phyloP scores from a whole-genome alignment of 2,888 invertebrate species.

The Drosophila affinis region DNA sequence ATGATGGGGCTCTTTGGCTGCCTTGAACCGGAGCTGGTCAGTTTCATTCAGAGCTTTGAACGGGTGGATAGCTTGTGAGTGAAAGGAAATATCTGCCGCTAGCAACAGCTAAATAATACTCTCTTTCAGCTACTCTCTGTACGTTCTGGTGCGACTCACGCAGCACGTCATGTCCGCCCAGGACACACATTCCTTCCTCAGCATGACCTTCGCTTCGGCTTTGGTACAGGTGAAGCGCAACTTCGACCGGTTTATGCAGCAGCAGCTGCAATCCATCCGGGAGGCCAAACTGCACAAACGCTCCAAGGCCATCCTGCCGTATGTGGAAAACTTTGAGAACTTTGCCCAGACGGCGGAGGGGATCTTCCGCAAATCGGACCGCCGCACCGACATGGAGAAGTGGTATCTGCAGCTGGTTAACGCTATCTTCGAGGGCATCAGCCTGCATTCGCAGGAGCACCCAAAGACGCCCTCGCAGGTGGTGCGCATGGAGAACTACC shows the following conservation, averaged over 20 bases:
- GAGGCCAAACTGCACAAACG: conserved; percentile 88
- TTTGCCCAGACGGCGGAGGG: conserved; percentile 94
- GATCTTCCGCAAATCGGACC: conserved; percentile 93
- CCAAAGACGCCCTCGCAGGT: conserved; percentile 96
- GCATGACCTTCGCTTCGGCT: conserved; percentile 93
- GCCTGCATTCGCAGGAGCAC: conserved; percentile 91
- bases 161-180: conserved; percentile 96
- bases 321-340: conserved; percentile 94
- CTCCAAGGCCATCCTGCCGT: conserved; percentile 93
- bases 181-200: conserved; percentile 93
- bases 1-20: conserved; percentile 95
- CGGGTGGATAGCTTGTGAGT: conserved; percentile 95
- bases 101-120: not conserved
- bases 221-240: conserved; percentile 94
- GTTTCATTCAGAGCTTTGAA: conserved; percentile 94
- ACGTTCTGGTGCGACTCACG: conserved; percentile 94
- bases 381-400: conserved; percentile 95
- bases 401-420: conserved; percentile 93
- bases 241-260: conserved; percentile 95
- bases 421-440: conserved; percentile 93
- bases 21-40: conserved; percentile 93
- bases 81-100: not conserved
- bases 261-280: conserved; percentile 91
- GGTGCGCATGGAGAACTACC: conserved; percentile 98
- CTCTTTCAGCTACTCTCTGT: conserved; percentile 92